Conservation (phyloP, 2,113 vertebrate species). For the Rhipidura dahli region DNA sequence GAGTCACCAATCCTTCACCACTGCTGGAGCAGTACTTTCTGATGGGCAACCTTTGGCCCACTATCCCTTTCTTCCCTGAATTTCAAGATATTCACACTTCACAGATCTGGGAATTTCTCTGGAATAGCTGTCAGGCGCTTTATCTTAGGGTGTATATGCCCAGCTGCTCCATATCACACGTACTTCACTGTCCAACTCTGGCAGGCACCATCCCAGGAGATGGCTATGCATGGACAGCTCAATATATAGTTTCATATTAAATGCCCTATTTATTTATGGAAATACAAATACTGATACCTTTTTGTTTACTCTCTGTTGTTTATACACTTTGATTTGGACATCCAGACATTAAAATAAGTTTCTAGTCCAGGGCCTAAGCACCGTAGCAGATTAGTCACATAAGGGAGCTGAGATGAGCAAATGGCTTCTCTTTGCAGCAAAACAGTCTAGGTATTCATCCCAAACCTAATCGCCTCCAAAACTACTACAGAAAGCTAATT, state of each 20-base stretch:
- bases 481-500: neutral
- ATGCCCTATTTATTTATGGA: neutral
- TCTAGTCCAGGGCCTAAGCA: neutral
- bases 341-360: neutral
- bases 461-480: neutral
- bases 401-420: neutral
- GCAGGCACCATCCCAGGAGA: neutral
- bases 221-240: neutral
- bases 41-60: neutral
- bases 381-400: neutral
- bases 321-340: neutral
- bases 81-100: neutral
- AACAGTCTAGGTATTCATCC: neutral
- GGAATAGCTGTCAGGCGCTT: neutral
- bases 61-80: neutral
- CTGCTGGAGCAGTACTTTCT: neutral
- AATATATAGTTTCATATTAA: neutral
- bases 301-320: neutral
- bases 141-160: neutral
- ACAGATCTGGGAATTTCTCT: neutral
- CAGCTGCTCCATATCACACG: neutral
- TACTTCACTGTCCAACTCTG: neutral
- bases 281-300: neutral
- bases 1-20: neutral
- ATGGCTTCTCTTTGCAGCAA: neutral